phyloP scores from a whole-genome alignment of 2,888 invertebrate species.

The Iphiclides podalirius region DNA sequence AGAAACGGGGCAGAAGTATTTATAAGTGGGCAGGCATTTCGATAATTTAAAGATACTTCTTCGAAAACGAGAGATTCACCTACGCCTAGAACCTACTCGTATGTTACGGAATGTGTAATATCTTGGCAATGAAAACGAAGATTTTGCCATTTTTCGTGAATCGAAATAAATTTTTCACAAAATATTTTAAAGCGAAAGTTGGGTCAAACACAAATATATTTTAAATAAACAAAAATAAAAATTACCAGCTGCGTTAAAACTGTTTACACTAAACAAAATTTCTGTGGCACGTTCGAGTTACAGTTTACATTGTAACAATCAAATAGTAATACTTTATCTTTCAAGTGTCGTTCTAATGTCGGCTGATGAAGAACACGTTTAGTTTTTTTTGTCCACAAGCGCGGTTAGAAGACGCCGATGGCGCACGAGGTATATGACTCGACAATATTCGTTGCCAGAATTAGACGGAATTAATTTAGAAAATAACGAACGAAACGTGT shows the following conservation, averaged over 20 bases:
- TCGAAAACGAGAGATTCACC: not conserved
- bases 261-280: not conserved
- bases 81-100: no score
- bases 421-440: slow-evolving; percentile 66
- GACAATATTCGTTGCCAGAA: slow-evolving; percentile 57
- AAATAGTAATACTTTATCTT: slow-evolving; percentile 53
- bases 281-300: slow-evolving; percentile 17
- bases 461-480: slow-evolving; percentile 71
- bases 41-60: slow-evolving; percentile 1
- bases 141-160: no score
- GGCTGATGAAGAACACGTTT: slow-evolving; percentile 60
- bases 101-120: no score
- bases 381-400: slow-evolving; percentile 41
- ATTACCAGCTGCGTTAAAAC: no score
- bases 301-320: slow-evolving; percentile 23
- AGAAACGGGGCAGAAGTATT: slow-evolving; percentile 16
- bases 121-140: no score
- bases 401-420: slow-evolving; percentile 59
- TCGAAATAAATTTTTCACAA: no score
- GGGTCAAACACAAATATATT: no score
- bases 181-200: no score
- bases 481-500: slow-evolving; percentile 54
- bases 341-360: slow-evolving; percentile 70
- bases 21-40: slow-evolving; percentile 11
- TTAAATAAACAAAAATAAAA: not conserved